These are phyloP conservation scores for Apamea epomidion DNA, from an alignment of 2,888 invertebrate species.

Conservation along the genomic window DNA sequence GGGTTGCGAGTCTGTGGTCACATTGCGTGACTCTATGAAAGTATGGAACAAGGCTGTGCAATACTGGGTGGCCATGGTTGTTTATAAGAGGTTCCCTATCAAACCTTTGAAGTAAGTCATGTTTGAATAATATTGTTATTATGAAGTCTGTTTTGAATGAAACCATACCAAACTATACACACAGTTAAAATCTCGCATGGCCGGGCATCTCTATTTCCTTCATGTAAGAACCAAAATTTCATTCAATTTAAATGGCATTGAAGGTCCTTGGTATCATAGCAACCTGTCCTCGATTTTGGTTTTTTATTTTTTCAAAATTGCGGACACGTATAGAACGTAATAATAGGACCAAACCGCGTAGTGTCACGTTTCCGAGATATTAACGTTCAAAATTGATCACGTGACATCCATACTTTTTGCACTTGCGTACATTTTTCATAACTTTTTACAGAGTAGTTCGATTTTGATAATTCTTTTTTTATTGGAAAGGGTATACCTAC, in stretches of 20 bases:
- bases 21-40: conserved; percentile 96
- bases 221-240: neutral
- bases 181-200: neutral
- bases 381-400: too few species aligned
- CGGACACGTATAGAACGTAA: too few species aligned
- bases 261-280: too few species aligned
- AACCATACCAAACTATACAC: neutral
- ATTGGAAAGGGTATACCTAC: too few species aligned
- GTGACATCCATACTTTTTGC: too few species aligned
- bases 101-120: conserved; percentile 85
- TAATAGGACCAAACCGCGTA: too few species aligned
- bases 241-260: neutral
- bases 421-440: too few species aligned
- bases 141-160: neutral
- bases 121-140: conserved; percentile 6
- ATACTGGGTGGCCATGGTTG: conserved; percentile 98
- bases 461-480: too few species aligned
- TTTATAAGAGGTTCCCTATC: conserved; percentile 95
- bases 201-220: neutral
- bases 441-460: too few species aligned
- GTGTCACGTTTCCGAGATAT: too few species aligned
- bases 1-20: conserved; percentile 95
- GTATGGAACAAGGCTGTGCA: conserved; percentile 99
- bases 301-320: too few species aligned
- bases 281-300: too few species aligned